A percentile compares a stretch with the other conserved stretches of the same genome.
These are phyloP conservation scores for Latrodectus geometricus DNA, from an alignment of 1,140 invertebrate genomes.

Conservation along the genomic window DNA sequence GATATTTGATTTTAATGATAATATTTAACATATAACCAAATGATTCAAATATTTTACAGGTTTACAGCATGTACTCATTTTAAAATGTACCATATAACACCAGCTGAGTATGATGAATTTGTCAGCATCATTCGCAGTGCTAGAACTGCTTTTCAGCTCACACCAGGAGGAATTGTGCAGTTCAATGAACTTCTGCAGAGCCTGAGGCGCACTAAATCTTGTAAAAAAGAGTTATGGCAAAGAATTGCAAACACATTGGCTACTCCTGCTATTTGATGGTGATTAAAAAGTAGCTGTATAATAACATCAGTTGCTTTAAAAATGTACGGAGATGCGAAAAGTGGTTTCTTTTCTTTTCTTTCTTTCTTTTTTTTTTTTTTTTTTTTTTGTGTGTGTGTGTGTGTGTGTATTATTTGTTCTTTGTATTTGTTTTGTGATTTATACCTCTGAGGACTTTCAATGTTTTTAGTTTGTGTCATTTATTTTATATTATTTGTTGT, in stretches of 20 bases:
- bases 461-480: background rate
- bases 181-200: conserved; percentile 96
- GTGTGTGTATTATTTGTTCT: conserved; percentile 29
- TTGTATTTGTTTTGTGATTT: conserved; percentile 27
- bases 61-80: conserved; percentile 96
- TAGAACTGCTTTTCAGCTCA: conserved; percentile 90
- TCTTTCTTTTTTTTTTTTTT: too few species aligned
- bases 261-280: conserved; percentile 48
- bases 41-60: conserved; percentile 72
- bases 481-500: too few species aligned
- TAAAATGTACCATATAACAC: conserved; percentile 91
- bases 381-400: too few species aligned
- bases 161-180: conserved; percentile 90
- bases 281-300: background rate
- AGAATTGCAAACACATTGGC: conserved; percentile 82
- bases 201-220: conserved; percentile 94
- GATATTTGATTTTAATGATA: background rate
- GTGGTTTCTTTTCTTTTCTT: too few species aligned
- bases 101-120: conserved; percentile 94
- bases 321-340: too few species aligned
- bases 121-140: conserved; percentile 90
- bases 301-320: background rate
- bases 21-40: background rate
- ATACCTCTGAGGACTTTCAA: conserved; percentile 51
- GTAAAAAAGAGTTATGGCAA: conserved; percentile 96